Evolutionary conservation across 2,113 vertebrate species (phyloP).

Genomic region (Microcebus ravelobensis): DNA sequence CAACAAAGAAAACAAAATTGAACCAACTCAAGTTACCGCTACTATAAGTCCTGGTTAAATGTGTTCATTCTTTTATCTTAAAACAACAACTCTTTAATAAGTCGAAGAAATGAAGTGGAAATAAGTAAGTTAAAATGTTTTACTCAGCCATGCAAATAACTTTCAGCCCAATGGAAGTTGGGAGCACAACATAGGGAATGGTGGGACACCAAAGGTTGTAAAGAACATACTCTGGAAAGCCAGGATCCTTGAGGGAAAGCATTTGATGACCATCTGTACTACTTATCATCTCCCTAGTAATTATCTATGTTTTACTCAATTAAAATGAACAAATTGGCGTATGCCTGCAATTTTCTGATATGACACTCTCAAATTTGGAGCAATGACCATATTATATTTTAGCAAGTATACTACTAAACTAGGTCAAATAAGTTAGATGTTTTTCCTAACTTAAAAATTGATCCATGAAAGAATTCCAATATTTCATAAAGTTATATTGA

Average conservation of each 20-base stretch:
- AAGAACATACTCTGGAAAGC: background rate
- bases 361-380: background rate
- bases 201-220: background rate
- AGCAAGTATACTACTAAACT: background rate
- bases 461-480: background rate
- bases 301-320: background rate
- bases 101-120: background rate
- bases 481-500: slow-evolving; percentile 26
- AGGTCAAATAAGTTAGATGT: background rate
- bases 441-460: slow-evolving; percentile 16
- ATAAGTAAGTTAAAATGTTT: slow-evolving; percentile 19
- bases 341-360: background rate
- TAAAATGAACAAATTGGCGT: background rate
- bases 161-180: background rate
- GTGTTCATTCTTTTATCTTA: slow-evolving; percentile 7
- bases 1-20: slow-evolving; percentile 9
- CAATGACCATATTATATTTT: slow-evolving; percentile 12
- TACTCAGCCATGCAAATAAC: background rate
- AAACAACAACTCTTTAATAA: background rate
- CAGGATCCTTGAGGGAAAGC: background rate
- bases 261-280: background rate
- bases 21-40: background rate
- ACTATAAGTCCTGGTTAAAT: background rate
- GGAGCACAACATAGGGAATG: background rate
- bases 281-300: background rate